A percentile compares a stretch with the other conserved stretches of the same genome.
These are phyloP conservation scores for Anser brachyrhynchus DNA, from an alignment of 2,113 vertebrate genomes.

Conservation along the genomic window DNA sequence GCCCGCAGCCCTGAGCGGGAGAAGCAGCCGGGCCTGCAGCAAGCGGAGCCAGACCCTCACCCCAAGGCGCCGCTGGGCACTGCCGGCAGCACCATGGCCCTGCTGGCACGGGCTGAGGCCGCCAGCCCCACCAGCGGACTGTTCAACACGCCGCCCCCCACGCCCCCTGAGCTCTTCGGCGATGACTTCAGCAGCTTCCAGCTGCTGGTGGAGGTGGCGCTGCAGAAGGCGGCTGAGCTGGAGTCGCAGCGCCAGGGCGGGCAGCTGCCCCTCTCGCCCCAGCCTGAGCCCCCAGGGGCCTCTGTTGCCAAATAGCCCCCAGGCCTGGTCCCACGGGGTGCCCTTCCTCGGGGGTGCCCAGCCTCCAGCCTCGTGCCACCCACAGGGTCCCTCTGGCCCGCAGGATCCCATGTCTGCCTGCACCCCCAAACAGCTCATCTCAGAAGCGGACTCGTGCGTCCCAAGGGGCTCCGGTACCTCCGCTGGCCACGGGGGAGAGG, in stretches of 20 bases:
- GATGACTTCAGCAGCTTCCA: constrained; percentile 94
- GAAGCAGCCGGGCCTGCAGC: constrained; percentile 12
- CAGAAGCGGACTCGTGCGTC: not conserved
- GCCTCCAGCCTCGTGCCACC: not conserved
- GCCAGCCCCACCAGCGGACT: constrained; percentile 83
- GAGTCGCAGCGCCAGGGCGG: constrained; percentile 81
- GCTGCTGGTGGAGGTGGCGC: constrained; percentile 89
- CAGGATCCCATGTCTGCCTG: not conserved
- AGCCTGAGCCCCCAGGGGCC: not conserved
- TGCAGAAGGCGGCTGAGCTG: constrained; percentile 90
- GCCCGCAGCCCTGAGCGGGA: constrained; percentile 53
- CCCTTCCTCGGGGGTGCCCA: not conserved
- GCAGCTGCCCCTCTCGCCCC: constrained; percentile 48
- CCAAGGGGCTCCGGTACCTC: not conserved
- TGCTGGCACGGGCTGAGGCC: constrained; percentile 72
- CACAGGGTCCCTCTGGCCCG: not conserved
- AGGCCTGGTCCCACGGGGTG: not conserved
- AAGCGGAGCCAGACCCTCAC: constrained; percentile 3
- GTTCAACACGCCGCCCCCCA: constrained; percentile 89
- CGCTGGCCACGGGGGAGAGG: not conserved
- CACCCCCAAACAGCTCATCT: not conserved
- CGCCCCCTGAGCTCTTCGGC: constrained; percentile 86
- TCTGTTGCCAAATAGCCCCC: constrained; percentile 68
- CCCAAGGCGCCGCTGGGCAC: constrained; percentile 13
- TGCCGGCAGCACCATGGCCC: constrained; percentile 65